Evolutionary conservation across 2,113 vertebrate species (phyloP).

Genomic region (Cygnus atratus): DNA sequence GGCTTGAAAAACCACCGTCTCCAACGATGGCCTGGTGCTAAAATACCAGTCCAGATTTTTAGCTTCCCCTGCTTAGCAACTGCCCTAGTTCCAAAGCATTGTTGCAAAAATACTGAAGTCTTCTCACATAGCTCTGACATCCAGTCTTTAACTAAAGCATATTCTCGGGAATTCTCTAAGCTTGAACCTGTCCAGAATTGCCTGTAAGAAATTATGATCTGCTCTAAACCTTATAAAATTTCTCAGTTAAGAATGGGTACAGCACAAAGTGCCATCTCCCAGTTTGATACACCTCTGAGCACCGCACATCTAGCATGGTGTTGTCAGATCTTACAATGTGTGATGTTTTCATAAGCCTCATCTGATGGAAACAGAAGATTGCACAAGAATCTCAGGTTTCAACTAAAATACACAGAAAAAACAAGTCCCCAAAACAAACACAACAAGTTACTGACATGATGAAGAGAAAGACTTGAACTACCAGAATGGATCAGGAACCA

Average conservation of each 20-base stretch:
- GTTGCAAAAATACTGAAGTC: not conserved
- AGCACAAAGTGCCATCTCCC: not conserved
- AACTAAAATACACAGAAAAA: not conserved
- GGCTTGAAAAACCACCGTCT: not conserved
- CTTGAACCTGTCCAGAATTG: not conserved
- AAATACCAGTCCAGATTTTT: not conserved
- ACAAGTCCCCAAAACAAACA: not conserved
- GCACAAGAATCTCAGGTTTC: not conserved
- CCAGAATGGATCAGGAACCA: not conserved
- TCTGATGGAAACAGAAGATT: not conserved
- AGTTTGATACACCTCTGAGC: not conserved
- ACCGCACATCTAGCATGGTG: not conserved
- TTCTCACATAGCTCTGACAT: not conserved
- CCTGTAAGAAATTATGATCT: not conserved
- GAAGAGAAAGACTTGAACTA: not conserved
- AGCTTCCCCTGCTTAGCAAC: not conserved
- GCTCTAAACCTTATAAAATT: not conserved
- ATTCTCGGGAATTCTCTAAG: not conserved
- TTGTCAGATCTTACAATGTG: not conserved
- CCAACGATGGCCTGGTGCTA: not conserved
- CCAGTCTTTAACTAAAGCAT: not conserved
- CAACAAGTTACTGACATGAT: not conserved
- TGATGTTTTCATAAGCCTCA: not conserved
- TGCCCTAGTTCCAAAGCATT: not conserved
- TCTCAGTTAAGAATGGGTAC: not conserved